These are phyloP conservation scores for Chlamydotis undulata DNA, from an alignment of 2,113 vertebrate genomes.

Conservation along the genomic window DNA sequence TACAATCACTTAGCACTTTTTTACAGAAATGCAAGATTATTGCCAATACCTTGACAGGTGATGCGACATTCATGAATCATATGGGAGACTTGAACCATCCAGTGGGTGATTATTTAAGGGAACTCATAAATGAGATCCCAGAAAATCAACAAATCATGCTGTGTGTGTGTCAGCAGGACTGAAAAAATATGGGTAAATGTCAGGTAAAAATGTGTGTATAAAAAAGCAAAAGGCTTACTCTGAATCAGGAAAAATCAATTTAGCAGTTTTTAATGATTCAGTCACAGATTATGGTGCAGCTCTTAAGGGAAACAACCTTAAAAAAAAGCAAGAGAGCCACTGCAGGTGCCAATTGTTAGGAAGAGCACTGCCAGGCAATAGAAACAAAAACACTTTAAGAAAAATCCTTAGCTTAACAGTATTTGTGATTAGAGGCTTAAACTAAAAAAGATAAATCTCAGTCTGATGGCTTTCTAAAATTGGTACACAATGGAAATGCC, in stretches of 20 bases:
- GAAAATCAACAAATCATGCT: neutral
- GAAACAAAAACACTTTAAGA: neutral
- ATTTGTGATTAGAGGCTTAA: neutral
- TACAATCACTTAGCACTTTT: slow-evolving; percentile 14
- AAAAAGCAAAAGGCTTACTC: neutral
- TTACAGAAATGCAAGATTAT: neutral
- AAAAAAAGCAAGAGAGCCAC: neutral
- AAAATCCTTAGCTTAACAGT: neutral
- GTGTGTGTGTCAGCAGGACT: neutral
- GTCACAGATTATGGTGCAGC: neutral
- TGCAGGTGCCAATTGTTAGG: neutral
- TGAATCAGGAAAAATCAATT: neutral
- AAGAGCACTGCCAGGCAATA: neutral
- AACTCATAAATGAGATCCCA: neutral
- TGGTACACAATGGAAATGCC: neutral
- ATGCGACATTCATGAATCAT: neutral
- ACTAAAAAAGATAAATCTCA: neutral
- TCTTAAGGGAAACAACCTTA: neutral
- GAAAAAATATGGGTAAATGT: neutral
- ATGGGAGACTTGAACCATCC: neutral
- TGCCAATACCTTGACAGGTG: slow-evolving; percentile 11
- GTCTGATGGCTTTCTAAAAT: neutral
- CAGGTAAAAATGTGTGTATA: neutral
- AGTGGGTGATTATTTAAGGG: neutral
- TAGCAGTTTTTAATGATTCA: neutral